Evolutionary conservation across 2,113 vertebrate species (phyloP).

Genomic region (Rissa tridactyla): DNA sequence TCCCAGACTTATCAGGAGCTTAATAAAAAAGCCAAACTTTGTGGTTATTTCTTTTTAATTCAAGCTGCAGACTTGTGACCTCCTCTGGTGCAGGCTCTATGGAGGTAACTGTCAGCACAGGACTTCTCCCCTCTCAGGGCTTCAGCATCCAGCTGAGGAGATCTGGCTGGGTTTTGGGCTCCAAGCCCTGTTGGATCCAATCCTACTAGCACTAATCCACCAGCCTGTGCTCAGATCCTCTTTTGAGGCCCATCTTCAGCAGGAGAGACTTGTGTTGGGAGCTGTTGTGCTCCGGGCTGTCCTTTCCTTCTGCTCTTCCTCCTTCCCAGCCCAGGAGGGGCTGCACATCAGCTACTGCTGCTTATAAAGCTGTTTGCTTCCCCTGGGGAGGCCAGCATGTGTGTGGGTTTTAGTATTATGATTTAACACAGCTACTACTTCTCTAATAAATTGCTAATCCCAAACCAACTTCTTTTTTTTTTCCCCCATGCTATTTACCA

Average conservation of each 20-base stretch:
- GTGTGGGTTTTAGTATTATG: not conserved
- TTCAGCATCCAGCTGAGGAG: not conserved
- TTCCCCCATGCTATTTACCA: not conserved
- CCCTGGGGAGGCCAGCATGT: too few relatives aligned
- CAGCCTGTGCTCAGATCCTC: not conserved
- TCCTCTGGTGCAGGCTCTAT: not conserved
- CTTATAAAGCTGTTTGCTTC: not conserved
- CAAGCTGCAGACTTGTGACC: not conserved
- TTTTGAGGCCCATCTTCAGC: not conserved
- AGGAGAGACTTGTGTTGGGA: not conserved
- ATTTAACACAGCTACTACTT: not conserved
- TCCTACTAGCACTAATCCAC: too few relatives aligned
- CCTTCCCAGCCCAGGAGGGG: not conserved
- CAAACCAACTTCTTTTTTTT: not conserved
- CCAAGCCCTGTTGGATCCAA: not conserved
- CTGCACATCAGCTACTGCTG: not conserved
- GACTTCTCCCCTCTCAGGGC: not conserved
- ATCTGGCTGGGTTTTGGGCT: not conserved
- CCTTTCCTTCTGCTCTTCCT: too few relatives aligned
- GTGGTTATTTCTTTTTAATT: not conserved
- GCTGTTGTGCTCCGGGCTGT: not conserved
- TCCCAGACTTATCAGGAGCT: not conserved
- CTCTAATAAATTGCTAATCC: not conserved
- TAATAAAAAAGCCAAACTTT: not conserved
- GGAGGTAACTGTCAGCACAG: not conserved